These are phyloP conservation scores for Agelastica alni DNA, from an alignment of 2,888 invertebrate species.

Conservation along the genomic window DNA sequence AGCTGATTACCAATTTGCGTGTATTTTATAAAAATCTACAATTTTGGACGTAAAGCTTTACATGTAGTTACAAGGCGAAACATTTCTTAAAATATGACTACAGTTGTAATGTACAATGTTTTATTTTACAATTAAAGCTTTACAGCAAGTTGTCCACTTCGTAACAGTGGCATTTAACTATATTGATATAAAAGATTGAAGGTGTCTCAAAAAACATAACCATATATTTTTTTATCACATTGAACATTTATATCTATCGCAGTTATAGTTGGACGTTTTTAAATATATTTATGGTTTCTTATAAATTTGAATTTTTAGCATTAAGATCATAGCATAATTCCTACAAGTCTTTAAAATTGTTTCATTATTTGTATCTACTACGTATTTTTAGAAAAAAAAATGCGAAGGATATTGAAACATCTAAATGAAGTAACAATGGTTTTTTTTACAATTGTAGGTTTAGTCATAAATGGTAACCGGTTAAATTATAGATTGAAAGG, in stretches of 20 bases:
- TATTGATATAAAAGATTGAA: conserved; percentile 40
- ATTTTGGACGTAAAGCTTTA: conserved; percentile 41
- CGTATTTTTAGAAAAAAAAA: no score
- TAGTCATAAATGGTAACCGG: no score
- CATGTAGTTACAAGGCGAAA: conserved; percentile 39
- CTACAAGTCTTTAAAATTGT: no score
- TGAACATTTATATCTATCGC: conserved; percentile 16
- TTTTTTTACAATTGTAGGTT: no score
- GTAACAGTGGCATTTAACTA: conserved; percentile 49
- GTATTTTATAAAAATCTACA: conserved; percentile 35
- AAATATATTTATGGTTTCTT: no score
- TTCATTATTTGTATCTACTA: no score
- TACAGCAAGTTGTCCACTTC: conserved; percentile 50
- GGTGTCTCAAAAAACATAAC: conserved; percentile 17
- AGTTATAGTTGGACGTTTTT: conserved; percentile 17
- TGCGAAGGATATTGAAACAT: no score
- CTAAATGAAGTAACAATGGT: no score
- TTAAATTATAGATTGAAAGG: no score
- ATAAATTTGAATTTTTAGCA: no score
- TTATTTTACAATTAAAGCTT: conserved; percentile 55
- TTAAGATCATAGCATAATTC: no score
- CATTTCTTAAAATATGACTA: conserved; percentile 34
- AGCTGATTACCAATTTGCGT: not conserved
- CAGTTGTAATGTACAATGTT: conserved; percentile 37
- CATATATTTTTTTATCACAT: conserved; percentile 24